Evolutionary conservation across 2,113 vertebrate species (phyloP), one percentile per base, ranked within the genome.

Genomic region (Apodemus speciosus): DNA sequence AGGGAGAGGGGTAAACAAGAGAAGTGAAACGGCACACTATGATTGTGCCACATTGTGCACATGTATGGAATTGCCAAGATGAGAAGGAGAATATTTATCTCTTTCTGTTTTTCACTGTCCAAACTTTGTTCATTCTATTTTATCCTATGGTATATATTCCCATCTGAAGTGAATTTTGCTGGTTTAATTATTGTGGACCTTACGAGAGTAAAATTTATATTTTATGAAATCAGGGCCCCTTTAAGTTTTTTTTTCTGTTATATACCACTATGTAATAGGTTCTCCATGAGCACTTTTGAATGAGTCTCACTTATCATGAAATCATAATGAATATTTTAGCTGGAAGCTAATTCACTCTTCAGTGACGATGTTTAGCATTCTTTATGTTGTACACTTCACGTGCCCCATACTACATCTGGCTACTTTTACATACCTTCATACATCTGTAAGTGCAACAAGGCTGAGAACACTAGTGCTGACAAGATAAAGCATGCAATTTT

Each of bases 371-470:
- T 40, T 91, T 89, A 10, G 35, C 32, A 64, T 60, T 88, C 3
- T 73, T 88, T 85, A 46, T 62, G 79, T 62, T 73, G 21, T 2
- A 23, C 3, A 46, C 81, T 72, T 71, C 15, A 35, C 75, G 27
- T 75, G 6, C 13, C 30, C 87, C 73, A 10, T 92, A 35, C 25
- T 90, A 2, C 68, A 40, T 90, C 64, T 88, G 46, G 2, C 46
- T 92, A 30, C 43, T 75, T 81, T 79, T 91, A 79, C 40, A 84
- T 89, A 80, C 38, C 23, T 87, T 87, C 6, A 83, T 18, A n/a
- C 4, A 77, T 71, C 11, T 87, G 23, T 5, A 85, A 92, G 20
- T 90, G 62, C n/a, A 15, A 75, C 79, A 23, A 86, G 60, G 8
- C 32, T 49, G 56, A 83, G 80, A 76, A 5, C 23, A 76, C 79